These are phyloP conservation scores for Ephydatia muelleri DNA, from an alignment of 37 sponge, comb jelly and placozoan genomes.

Conservation along the genomic window DNA sequence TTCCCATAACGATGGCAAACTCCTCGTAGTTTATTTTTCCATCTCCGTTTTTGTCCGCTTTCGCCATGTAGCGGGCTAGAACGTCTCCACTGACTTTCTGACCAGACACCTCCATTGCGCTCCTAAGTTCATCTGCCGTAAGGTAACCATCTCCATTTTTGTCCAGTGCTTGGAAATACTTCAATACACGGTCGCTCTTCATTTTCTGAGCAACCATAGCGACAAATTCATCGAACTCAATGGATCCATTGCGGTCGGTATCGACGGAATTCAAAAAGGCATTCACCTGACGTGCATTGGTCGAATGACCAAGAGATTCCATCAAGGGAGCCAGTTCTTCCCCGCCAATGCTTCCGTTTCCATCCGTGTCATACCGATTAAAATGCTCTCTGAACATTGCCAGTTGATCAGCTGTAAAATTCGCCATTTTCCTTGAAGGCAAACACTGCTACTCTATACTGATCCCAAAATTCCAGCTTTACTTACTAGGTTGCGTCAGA, in stretches of 20 bases:
- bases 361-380: too few relatives aligned
- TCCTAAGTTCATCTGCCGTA: not conserved
- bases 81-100: not conserved
- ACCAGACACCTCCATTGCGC: not conserved
- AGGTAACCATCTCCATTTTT: not conserved
- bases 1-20: not conserved
- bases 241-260: not conserved
- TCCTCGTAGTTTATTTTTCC: not conserved
- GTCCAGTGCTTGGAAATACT: not conserved
- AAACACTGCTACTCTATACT: too few relatives aligned
- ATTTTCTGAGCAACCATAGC: not conserved
- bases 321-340: not conserved
- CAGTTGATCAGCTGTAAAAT: too few relatives aligned
- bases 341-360: not conserved
- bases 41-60: slow-evolving; percentile 10
- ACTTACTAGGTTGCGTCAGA: too few relatives aligned
- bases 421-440: too few relatives aligned
- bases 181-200: not conserved
- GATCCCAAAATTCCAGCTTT: too few relatives aligned
- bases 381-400: not conserved
- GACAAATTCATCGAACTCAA: slow-evolving; percentile 6
- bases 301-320: not conserved
- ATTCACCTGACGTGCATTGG: not conserved
- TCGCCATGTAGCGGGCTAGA: not conserved
- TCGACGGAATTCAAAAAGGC: not conserved